Base-by-base conservation (phyloP, 2,888 invertebrate genomes). In the Rotaria magnacalcarata region DNA sequence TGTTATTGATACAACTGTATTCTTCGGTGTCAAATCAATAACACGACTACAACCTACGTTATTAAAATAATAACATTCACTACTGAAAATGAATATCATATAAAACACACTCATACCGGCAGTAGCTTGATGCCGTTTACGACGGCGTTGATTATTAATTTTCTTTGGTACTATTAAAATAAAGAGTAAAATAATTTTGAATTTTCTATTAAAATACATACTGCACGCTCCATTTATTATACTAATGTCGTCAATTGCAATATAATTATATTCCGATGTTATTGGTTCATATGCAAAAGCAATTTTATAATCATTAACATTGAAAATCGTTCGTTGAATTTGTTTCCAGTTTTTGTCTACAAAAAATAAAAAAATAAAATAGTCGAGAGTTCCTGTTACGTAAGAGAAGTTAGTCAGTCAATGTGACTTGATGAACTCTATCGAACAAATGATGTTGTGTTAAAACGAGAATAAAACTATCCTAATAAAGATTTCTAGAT, bases 11-110 rank as follows among this genome's bases (percentile, higher is more conserved):
- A 14, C 47, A 24, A 11, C 14, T 21, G 47, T 8, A 24, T 47
- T 43, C 21, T 0, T 10, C 16, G 14, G 19, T 47, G 43, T 43
- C 14, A 80, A 14, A 80, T 80, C 47, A n/a, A 80, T 47, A 10
- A 80, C 80, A 47, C 80, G 24, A 43, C 47, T 80, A 80, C 80
- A 80, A 80, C 47, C 80, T 80, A n/a, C 16, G n/a, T 27, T 27
- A 14, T 27, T 52, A 3, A 52, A 67, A 67, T 2, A 34, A 67
- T 5, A 67, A 67, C 11, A 14, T 27, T 27, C 4, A 67, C 10
- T 11, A 67, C 11, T 27, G 27, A n/a, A 34, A 67, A 8, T n/a
- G 27, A 67, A 27, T 27, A 4, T 3, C 14, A 41, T n/a, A 19
- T 7, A 19, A 4, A 11, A 16, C 41, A 7, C n/a, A 67, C 34